Evolutionary conservation across 2,888 invertebrate genomes (phyloP).

Genomic region (Coronaproctus castanopsis): DNA sequence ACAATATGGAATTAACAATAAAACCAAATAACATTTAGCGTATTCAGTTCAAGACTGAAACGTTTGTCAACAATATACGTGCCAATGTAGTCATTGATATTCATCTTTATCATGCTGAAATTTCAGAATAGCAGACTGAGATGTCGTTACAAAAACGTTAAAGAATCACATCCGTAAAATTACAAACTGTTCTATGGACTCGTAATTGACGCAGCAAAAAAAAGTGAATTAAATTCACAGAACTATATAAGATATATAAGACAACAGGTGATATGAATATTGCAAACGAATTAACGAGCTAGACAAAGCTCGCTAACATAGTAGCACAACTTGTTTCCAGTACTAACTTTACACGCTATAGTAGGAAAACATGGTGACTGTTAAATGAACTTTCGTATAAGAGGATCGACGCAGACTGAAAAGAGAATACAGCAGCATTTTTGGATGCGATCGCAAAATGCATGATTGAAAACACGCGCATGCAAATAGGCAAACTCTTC

Average conservation of each 20-base stretch:
- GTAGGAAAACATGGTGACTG: background rate
- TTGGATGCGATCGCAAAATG: background rate
- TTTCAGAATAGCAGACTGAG: background rate
- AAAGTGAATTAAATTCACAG: background rate
- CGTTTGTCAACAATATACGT: too few species aligned
- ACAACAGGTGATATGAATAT: background rate
- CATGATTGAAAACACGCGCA: background rate
- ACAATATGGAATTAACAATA: too few species aligned
- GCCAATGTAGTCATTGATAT: too few species aligned
- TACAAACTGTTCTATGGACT: background rate
- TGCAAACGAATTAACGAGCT: background rate
- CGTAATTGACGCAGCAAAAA: background rate
- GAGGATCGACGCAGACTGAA: background rate
- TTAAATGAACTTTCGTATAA: background rate
- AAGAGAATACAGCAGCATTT: background rate
- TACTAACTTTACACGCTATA: background rate
- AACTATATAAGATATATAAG: background rate
- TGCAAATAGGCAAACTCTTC: too few species aligned
- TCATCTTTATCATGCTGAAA: too few species aligned
- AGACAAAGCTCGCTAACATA: background rate
- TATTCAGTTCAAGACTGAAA: too few species aligned
- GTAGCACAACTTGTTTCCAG: background rate
- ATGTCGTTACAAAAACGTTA: background rate
- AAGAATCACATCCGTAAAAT: background rate
- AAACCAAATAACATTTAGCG: too few species aligned